Conservation (phyloP, 1,140 invertebrate species). For the Chrysomallon squamiferum region DNA sequence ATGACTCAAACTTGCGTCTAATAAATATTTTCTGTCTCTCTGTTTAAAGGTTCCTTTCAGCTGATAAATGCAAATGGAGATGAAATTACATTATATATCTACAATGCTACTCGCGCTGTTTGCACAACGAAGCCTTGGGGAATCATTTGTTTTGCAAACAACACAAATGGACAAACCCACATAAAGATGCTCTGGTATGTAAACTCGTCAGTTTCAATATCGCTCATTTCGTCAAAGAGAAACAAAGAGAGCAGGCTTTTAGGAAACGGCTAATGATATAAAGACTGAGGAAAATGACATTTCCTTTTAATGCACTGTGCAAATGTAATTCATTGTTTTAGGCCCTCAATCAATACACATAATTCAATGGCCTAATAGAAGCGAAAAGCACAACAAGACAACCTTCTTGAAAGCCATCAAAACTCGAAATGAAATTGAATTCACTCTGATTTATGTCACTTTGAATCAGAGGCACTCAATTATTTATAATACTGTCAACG, state of each 20-base stretch:
- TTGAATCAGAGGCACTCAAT: slow-evolving; percentile 11
- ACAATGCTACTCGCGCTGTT: not conserved
- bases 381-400: not conserved
- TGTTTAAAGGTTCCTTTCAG: no score
- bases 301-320: slow-evolving; percentile 12
- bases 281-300: slow-evolving; percentile 20
- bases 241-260: slow-evolving; percentile 17
- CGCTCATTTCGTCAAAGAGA: not conserved
- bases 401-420: slow-evolving; percentile 3
- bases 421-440: slow-evolving; percentile 18
- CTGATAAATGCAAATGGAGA: not conserved
- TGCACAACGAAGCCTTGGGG: not conserved
- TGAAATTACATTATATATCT: slow-evolving; percentile 7
- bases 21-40: no score
- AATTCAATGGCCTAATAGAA: slow-evolving; percentile 1
- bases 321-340: slow-evolving; percentile 11
- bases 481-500: slow-evolving; percentile 10
- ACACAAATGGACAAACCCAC: slow-evolving; percentile 1
- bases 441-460: slow-evolving; percentile 13
- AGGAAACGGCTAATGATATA: slow-evolving; percentile 22
- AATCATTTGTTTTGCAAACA: not conserved
- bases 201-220: not conserved
- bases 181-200: not conserved
- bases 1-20: no score
- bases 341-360: slow-evolving; percentile 1